Conservation (phyloP, 2,797 vertebrate species). For the Cephalopachus bancanus region DNA sequence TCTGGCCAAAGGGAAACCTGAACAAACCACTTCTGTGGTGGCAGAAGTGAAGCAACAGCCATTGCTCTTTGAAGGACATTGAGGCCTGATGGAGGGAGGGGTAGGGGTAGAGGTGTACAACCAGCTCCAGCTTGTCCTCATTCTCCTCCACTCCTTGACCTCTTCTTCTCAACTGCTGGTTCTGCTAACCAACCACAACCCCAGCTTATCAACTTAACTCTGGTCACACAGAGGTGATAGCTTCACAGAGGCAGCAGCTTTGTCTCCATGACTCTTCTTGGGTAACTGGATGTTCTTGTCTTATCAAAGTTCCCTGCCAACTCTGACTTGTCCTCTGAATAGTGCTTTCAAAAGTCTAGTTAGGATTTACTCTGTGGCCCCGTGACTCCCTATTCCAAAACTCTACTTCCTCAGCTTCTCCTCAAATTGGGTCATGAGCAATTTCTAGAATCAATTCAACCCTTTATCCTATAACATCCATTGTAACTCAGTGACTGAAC, state of each 20-base stretch:
- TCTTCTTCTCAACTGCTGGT: neutral
- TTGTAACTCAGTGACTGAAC: neutral
- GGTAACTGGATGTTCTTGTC: neutral
- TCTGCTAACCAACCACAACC: neutral
- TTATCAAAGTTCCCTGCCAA: neutral
- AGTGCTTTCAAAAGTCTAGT: neutral
- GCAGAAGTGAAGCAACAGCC: neutral
- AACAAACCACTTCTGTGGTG: too few species aligned
- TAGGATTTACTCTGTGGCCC: neutral
- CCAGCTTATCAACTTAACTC: neutral
- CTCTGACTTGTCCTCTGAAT: neutral
- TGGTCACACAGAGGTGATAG: too few species aligned
- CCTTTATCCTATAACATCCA: neutral
- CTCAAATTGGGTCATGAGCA: neutral
- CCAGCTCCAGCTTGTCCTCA: neutral
- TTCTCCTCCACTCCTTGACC: neutral
- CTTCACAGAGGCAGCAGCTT: too few species aligned
- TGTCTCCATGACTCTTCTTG: neutral
- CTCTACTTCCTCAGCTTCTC: neutral
- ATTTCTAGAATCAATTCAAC: neutral
- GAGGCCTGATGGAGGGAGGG: neutral
- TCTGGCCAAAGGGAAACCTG: neutral
- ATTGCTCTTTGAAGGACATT: neutral
- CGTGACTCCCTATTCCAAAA: neutral
- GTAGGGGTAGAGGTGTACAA: neutral